These are phyloP conservation scores for Montifringilla adamsi DNA, from an alignment of 2,113 vertebrate genomes.

Conservation along the genomic window DNA sequence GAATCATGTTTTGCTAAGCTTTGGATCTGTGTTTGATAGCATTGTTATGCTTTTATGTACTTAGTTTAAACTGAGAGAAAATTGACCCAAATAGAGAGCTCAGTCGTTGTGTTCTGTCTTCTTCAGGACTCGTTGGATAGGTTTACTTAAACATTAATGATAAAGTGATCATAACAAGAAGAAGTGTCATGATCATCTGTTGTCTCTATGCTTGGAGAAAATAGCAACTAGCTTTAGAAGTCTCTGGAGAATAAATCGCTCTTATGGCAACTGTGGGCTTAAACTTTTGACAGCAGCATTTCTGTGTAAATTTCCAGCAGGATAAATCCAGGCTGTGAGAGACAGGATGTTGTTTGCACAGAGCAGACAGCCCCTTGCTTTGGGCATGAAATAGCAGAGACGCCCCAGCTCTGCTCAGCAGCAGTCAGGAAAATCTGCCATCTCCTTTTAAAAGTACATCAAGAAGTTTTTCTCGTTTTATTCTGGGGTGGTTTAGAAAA, in stretches of 20 bases:
- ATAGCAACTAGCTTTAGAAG: neutral
- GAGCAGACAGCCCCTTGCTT: neutral
- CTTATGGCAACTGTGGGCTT: neutral
- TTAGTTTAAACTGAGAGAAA: constrained; percentile 8
- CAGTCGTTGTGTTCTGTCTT: neutral
- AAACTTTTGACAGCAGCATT: neutral
- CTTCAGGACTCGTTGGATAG: neutral
- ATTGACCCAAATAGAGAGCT: constrained; percentile 48
- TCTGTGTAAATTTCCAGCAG: neutral
- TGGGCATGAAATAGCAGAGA: neutral
- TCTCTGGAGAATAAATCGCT: neutral
- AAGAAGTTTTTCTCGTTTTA: neutral
- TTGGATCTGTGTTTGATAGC: neutral
- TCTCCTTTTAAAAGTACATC: neutral
- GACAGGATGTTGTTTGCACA: neutral
- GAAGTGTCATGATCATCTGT: neutral
- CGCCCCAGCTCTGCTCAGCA: fast-evolving
- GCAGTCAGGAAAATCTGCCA: neutral
- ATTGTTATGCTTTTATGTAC: neutral
- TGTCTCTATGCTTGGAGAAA: neutral
- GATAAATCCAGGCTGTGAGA: neutral
- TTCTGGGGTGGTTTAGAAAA: neutral
- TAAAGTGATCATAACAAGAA: neutral
- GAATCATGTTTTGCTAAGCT: constrained; percentile 33
- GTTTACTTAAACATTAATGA: neutral